Evolutionary conservation across 30 jellyfish, hydroid and myxozoan species (phyloP).

Genomic region (Turritopsis rubra): DNA sequence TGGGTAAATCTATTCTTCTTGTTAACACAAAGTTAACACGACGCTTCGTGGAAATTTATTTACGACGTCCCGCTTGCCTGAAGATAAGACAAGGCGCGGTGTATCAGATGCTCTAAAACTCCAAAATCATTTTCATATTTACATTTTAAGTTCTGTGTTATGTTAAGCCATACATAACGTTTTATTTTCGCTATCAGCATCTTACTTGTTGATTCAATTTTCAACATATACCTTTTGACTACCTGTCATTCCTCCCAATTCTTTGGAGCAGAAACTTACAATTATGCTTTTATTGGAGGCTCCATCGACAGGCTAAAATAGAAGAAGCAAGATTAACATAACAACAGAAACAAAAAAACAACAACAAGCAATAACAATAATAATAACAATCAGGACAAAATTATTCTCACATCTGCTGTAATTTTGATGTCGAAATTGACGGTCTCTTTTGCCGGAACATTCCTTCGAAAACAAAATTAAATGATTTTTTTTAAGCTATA

Average conservation of each 20-base stretch:
- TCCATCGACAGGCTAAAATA: slow-evolving; percentile 3
- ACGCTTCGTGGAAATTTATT: too few species aligned
- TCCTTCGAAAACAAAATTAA: slow-evolving; percentile 19
- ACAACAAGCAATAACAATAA: neutral
- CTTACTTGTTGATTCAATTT: neutral
- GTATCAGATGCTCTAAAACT: too few species aligned
- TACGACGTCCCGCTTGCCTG: too few species aligned
- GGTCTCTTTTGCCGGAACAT: slow-evolving; percentile 10
- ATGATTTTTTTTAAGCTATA: neutral
- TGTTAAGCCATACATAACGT: neutral
- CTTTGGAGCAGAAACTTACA: neutral
- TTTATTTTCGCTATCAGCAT: neutral
- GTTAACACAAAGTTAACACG: too few species aligned
- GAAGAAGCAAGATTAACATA: neutral
- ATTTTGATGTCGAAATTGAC: slow-evolving; percentile 21
- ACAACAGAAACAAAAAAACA: neutral
- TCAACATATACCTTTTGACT: neutral
- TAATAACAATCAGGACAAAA: neutral
- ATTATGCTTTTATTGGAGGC: neutral
- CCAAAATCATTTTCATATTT: too few species aligned
- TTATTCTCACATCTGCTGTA: slow-evolving; percentile 47
- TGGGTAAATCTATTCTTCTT: too few species aligned
- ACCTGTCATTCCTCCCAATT: neutral
- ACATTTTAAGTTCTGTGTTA: neutral
- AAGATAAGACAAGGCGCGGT: too few species aligned